These are phyloP conservation scores for Nannospalax galili DNA, from an alignment of 2,113 vertebrate genomes.

Conservation along the genomic window DNA sequence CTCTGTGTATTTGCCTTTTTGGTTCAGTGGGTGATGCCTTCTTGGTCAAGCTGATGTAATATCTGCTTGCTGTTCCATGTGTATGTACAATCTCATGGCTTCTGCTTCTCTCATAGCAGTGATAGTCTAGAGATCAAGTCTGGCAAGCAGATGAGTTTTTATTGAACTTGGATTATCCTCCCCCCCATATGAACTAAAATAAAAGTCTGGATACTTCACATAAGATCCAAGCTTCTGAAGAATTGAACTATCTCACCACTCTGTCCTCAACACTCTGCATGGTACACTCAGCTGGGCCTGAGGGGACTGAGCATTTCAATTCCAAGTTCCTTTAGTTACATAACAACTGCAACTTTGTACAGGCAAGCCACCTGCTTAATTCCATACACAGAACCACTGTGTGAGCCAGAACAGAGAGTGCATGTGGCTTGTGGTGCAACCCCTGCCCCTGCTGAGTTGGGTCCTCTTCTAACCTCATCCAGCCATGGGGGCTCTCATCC, in stretches of 20 bases:
- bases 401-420: neutral
- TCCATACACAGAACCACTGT: neutral
- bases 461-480: neutral
- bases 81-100: neutral
- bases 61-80: neutral
- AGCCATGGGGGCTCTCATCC: neutral
- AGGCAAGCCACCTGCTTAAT: neutral
- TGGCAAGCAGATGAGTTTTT: neutral
- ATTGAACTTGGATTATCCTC: neutral
- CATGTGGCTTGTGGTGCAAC: neutral
- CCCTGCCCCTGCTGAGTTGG: neutral
- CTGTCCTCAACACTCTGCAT: neutral
- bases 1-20: neutral
- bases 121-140: neutral
- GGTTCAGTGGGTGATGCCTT: neutral
- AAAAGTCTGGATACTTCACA: slow-evolving; percentile 29
- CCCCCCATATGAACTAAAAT: neutral
- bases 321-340: neutral
- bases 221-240: slow-evolving; percentile 41
- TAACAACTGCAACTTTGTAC: neutral
- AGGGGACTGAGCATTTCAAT: neutral
- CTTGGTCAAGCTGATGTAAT: neutral
- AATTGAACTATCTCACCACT: neutral
- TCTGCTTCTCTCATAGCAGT: neutral
- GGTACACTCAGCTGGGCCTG: neutral